phyloP scores from a whole-genome alignment of 1,140 invertebrate genomes.

The Cydia splendana region DNA sequence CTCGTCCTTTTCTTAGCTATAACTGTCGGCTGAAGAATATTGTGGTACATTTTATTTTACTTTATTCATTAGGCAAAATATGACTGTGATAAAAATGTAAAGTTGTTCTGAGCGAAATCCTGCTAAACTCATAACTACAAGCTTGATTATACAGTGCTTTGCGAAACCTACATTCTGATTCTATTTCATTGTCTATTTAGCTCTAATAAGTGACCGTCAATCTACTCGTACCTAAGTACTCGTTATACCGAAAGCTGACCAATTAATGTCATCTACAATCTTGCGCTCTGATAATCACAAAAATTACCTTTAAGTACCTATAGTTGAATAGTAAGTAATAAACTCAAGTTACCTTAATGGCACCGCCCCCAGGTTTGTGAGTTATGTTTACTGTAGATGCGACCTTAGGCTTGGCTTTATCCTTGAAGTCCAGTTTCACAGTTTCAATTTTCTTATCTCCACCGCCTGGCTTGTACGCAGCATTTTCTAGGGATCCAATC shows the following conservation, averaged over 20 bases:
- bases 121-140: neutral
- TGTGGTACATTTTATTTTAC: conserved; percentile 24
- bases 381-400: conserved; percentile 96
- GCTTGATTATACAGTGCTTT: conserved; percentile 11
- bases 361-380: conserved; percentile 93
- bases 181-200: conserved; percentile 12
- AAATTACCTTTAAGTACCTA: neutral
- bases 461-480: conserved; percentile 94
- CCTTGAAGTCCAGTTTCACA: conserved; percentile 94
- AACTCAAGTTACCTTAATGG: conserved; percentile 87
- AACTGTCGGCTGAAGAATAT: conserved; percentile 61
- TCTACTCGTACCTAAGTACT: neutral
- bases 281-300: neutral
- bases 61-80: neutral
- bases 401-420: conserved; percentile 94
- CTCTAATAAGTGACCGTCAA: neutral
- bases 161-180: conserved; percentile 17
- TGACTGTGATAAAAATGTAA: neutral
- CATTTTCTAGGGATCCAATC: conserved; percentile 96
- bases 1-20: conserved; percentile 56
- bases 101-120: neutral
- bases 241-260: neutral
- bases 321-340: conserved; percentile 23
- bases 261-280: neutral
- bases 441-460: conserved; percentile 96